Evolutionary conservation across 2,888 invertebrate species (phyloP).

Genomic region (Ferdinandea cuprea): DNA sequence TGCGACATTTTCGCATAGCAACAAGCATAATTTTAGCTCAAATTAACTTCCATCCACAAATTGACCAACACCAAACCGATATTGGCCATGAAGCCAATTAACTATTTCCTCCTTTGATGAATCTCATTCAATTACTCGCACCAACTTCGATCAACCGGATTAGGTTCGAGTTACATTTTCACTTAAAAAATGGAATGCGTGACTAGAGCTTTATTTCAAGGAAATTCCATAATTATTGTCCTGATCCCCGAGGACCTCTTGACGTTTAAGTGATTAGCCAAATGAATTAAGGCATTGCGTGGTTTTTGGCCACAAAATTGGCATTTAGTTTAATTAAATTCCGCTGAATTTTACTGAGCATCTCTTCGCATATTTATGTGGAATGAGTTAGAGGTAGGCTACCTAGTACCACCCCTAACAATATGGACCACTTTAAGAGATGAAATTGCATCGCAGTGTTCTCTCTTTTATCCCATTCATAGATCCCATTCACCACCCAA

Average conservation of each 20-base stretch:
- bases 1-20: too few species aligned
- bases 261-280: constrained; percentile 49
- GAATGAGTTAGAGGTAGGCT: constrained; percentile 2
- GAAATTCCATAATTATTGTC: constrained; percentile 56
- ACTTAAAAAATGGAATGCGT: constrained; percentile 41
- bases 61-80: not conserved
- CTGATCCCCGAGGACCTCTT: constrained; percentile 17
- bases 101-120: constrained; percentile 42
- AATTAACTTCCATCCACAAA: not conserved
- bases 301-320: constrained; percentile 51
- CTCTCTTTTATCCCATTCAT: constrained; percentile 35
- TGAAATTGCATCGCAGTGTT: constrained; percentile 7
- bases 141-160: constrained; percentile 33
- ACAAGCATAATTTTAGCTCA: not conserved
- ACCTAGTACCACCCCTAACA: not conserved
- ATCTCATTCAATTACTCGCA: constrained; percentile 29
- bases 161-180: constrained; percentile 5
- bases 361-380: not conserved
- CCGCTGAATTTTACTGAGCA: constrained; percentile 31
- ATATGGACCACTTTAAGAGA: constrained; percentile 59
- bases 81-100: constrained; percentile 8
- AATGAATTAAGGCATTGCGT: constrained; percentile 63
- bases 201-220: constrained; percentile 31
- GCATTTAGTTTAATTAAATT: constrained; percentile 68
- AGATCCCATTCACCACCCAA: constrained; percentile 14